These are phyloP conservation scores for Hydrocynus forskahlii DNA, from an alignment of 2,797 vertebrate species.

Conservation along the genomic window DNA sequence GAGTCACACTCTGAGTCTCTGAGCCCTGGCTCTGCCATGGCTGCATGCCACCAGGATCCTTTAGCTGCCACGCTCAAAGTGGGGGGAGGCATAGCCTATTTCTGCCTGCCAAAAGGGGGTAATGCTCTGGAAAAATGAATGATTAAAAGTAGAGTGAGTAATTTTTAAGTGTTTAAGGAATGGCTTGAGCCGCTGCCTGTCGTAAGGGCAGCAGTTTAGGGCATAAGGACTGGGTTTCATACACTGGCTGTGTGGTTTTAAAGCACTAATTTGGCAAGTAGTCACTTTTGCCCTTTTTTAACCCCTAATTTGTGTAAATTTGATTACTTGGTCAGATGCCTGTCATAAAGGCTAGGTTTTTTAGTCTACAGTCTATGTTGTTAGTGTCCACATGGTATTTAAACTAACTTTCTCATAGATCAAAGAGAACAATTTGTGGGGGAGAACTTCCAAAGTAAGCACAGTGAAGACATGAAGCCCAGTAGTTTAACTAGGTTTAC, in stretches of 20 bases:
- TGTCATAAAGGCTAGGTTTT: background rate
- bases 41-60: constrained; percentile 8
- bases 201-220: background rate
- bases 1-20: constrained; percentile 57
- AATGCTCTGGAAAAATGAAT: constrained; percentile 3
- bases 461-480: background rate
- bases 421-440: background rate
- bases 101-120: background rate
- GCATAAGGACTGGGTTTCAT: background rate
- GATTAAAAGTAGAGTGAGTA: background rate
- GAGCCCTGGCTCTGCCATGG: constrained; percentile 43
- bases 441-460: background rate
- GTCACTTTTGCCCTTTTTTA: background rate
- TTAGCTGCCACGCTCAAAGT: constrained; percentile 8
- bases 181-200: background rate
- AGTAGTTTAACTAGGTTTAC: background rate
- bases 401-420: background rate
- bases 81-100: background rate
- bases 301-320: background rate
- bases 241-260: background rate
- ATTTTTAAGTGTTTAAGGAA: constrained; percentile 12
- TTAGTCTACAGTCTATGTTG: background rate
- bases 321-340: background rate
- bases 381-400: background rate
- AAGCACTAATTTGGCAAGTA: background rate